Evolutionary conservation across 2,113 vertebrate species (phyloP), one percentile per base, ranked within the genome.

Genomic region (Nothoprocta perdicaria): DNA sequence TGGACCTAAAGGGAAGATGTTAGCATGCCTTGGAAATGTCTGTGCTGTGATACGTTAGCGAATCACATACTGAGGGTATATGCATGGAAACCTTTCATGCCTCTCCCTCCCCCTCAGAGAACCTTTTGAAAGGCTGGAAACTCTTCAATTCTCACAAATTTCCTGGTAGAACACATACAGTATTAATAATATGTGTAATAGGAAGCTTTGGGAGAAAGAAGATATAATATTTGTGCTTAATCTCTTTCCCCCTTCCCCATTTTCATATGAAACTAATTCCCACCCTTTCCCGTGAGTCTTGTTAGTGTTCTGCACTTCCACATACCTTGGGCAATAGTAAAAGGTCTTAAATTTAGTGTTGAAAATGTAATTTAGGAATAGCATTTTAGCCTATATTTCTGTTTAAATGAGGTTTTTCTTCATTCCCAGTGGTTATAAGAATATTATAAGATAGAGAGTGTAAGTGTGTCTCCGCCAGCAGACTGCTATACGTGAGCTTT

Each of bases 281-380:
- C 50, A 43, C 80, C 69, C 81, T 78, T 90, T 90, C 81, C 89
- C 77, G 58, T 76, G 87, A 88, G 89, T 69, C 65, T 78, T 75
- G 65, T 61, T 69, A 57, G 38, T 73, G 80, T 88, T 89, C 81
- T 92, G 50, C 74, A 90, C n/a, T 86, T 80, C 91, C 65, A 86
- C 93, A 73, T 80, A 90, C 38, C 87, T 88, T 93, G 73, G 78
- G 65, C 13, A 2, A 62, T 88, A 58, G 21, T 78, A 62, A 62
- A 81, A 71, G 74, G n/a, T 72, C 65, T 90, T 92, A 82, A 90
- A 73, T 73, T 50, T 84, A 3, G 61, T 77, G 73, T 69, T 80
- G 84, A 67, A 92, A 90, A 69, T 74, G 5, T 81, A 67, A 71
- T 90, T 92, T 73, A 40, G 65, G 77, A 90, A 50, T 53, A 58